Percentiles rank a stretch among this genome's conserved stretches.
Evolutionary conservation across 2,113 vertebrate species (phyloP).

Genomic region (Terrapene triunguis): DNA sequence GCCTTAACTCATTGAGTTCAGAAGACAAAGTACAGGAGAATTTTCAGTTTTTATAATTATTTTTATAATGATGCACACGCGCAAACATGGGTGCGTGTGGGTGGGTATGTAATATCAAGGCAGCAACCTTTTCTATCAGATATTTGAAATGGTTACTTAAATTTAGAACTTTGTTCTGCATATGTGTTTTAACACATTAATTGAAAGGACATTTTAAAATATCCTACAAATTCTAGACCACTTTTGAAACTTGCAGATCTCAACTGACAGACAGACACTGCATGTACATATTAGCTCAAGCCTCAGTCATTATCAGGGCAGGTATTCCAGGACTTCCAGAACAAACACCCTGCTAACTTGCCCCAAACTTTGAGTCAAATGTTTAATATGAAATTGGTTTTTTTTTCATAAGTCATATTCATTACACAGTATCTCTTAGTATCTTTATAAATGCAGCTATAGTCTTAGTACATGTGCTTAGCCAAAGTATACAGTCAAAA

Average conservation of each 20-base stretch:
- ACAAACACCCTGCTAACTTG: neutral
- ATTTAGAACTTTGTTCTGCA: neutral
- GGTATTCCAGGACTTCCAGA: neutral
- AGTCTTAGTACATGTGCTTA: neutral
- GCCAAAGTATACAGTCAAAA: neutral
- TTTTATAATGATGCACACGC: neutral
- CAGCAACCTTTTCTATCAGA: neutral
- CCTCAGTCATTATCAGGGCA: neutral
- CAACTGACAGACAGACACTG: neutral
- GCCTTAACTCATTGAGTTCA: neutral
- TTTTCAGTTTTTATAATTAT: neutral
- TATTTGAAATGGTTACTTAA: neutral
- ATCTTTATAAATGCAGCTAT: neutral
- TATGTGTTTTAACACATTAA: neutral
- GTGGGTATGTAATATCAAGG: neutral
- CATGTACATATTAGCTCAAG: neutral
- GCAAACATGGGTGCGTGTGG: accelerated
- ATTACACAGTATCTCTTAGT: neutral
- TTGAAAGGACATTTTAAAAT: neutral
- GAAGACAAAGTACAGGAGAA: neutral
- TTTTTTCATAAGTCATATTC: neutral
- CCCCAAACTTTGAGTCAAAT: neutral
- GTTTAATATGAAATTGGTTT: neutral
- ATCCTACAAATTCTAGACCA: neutral
- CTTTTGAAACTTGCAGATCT: neutral